phyloP scores from a whole-genome alignment of 2,888 invertebrate genomes.

The Acleris laterana region DNA sequence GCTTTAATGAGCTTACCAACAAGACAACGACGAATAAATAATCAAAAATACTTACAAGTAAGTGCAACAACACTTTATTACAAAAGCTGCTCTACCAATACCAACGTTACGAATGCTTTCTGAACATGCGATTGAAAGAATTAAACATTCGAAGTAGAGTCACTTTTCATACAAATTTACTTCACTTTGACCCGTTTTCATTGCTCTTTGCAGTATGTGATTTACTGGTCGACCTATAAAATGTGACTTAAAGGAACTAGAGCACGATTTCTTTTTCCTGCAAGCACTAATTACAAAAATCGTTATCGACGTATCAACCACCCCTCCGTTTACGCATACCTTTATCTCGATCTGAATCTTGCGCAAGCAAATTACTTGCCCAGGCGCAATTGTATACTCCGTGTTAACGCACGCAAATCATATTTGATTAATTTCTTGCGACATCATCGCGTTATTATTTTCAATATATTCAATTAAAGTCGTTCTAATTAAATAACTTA shows the following conservation, averaged over 20 bases:
- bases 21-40: background rate
- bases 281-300: slow-evolving; percentile 27
- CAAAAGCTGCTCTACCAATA: too few species aligned
- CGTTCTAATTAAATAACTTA: slow-evolving; percentile 77
- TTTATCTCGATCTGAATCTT: slow-evolving; percentile 43
- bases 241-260: slow-evolving; percentile 7
- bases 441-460: slow-evolving; percentile 60
- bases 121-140: background rate
- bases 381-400: slow-evolving; percentile 9
- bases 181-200: background rate
- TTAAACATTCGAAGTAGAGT: too few species aligned
- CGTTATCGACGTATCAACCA: slow-evolving; percentile 28
- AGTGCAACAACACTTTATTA: too few species aligned
- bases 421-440: slow-evolving; percentile 68
- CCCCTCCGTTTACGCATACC: slow-evolving; percentile 28
- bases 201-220: background rate
- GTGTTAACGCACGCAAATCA: slow-evolving; percentile 53
- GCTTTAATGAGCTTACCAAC: background rate
- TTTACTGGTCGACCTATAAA: background rate
- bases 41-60: background rate
- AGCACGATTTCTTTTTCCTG: slow-evolving; percentile 28
- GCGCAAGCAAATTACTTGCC: slow-evolving; percentile 50
- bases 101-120: too few species aligned
- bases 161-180: too few species aligned
- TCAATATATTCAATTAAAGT: slow-evolving; percentile 72